A percentile compares a stretch with the other conserved stretches of the same genome.
phyloP scores from a whole-genome alignment of 2,888 invertebrate species.

The Drosophila robusta region DNA sequence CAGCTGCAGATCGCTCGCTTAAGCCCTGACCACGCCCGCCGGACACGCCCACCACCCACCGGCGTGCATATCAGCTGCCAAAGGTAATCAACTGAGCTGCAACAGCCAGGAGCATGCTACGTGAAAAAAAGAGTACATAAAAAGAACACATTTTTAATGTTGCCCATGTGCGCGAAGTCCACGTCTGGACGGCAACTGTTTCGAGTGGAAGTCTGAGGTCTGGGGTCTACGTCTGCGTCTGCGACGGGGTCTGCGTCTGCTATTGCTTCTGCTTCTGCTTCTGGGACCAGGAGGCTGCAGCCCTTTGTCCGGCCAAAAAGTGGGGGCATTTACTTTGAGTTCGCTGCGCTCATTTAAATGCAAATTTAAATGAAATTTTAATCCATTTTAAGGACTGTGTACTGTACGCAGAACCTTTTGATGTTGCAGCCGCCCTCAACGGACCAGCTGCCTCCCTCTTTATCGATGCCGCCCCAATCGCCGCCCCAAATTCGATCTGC shows the following conservation, averaged over 20 bases:
- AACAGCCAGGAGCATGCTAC: conserved; percentile 20
- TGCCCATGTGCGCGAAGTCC: conserved; percentile 62
- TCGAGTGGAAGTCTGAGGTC: conserved; percentile 2
- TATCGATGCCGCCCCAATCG: no score
- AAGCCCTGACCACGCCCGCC: conserved; percentile 36
- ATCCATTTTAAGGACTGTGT: conserved; percentile 78
- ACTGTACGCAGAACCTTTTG: conserved; percentile 61
- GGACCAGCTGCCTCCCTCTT: neutral
- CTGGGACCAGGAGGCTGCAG: conserved; percentile 16
- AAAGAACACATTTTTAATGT: conserved; percentile 59
- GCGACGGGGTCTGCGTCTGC: conserved; percentile 22
- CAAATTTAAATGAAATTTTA: conserved; percentile 84
- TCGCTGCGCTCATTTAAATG: conserved; percentile 82
- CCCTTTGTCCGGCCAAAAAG: conserved; percentile 40
- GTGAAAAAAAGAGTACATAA: conserved; percentile 17
- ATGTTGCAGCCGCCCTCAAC: conserved; percentile 41
- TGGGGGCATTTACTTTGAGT: conserved; percentile 71
- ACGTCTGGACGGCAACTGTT: neutral
- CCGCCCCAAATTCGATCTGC: conserved; percentile 12
- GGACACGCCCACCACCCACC: neutral
- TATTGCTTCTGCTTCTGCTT: neutral
- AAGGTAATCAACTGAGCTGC: conserved; percentile 72
- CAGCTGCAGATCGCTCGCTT: conserved; percentile 63
- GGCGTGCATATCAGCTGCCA: conserved; percentile 64
- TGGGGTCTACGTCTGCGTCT: conserved; percentile 1